phyloP scores from a whole-genome alignment of 2,797 vertebrate genomes.

The Peromyscus eremicus region DNA sequence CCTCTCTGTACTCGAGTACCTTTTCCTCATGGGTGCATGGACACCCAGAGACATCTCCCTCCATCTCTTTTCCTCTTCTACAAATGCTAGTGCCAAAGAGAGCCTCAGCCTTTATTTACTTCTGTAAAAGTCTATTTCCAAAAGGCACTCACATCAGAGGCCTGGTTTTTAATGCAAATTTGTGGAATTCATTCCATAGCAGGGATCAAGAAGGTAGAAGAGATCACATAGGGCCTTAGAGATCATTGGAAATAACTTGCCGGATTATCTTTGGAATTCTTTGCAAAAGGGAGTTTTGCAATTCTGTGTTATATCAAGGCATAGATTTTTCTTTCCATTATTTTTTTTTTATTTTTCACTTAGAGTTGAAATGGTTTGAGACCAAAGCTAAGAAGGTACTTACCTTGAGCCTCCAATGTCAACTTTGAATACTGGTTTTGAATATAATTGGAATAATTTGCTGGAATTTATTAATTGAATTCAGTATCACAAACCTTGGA shows the following conservation, averaged over 20 bases:
- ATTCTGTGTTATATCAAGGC: conserved; percentile 29
- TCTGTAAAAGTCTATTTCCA: not conserved
- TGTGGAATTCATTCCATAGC: not conserved
- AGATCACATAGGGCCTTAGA: not conserved
- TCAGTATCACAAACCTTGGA: conserved; percentile 74
- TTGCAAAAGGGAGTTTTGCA: conserved; percentile 12
- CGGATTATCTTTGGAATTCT: conserved; percentile 40
- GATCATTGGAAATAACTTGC: not conserved
- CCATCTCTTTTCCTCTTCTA: not conserved
- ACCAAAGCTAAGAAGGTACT: conserved; percentile 69
- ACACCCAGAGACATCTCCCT: not conserved
- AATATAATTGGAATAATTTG: conserved; percentile 81
- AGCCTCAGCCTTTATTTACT: not conserved
- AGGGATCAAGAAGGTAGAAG: not conserved
- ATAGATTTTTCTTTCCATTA: conserved; percentile 48
- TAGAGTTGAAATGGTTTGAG: conserved; percentile 44
- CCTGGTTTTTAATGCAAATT: not conserved
- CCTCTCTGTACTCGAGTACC: not conserved
- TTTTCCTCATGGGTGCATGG: not conserved
- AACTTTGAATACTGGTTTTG: conserved; percentile 74
- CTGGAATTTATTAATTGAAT: conserved; percentile 77
- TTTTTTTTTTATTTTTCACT: conserved; percentile 47
- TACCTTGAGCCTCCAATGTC: conserved; percentile 63
- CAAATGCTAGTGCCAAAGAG: not conserved
- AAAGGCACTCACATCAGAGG: not conserved